These are phyloP conservation scores for Corvus cornix DNA, from an alignment of 2,113 vertebrate species.

Conservation along the genomic window DNA sequence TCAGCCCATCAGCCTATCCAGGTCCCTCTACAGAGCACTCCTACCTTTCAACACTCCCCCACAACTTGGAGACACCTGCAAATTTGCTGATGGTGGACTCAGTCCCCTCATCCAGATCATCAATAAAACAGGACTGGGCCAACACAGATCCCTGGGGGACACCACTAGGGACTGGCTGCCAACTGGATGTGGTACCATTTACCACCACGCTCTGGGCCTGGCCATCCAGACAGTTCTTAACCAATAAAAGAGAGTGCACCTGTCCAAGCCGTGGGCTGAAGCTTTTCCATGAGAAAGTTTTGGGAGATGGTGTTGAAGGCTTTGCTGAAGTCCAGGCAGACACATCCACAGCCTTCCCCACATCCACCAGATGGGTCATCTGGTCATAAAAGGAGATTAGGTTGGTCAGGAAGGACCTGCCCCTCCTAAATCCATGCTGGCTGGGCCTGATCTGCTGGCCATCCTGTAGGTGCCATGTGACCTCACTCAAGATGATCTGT, in stretches of 20 bases:
- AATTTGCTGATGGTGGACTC: background rate
- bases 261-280: fast-evolving
- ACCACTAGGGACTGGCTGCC: too few relatives aligned
- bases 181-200: background rate
- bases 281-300: background rate
- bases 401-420: background rate
- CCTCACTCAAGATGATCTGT: background rate
- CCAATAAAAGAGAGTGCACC: background rate
- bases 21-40: background rate
- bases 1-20: background rate
- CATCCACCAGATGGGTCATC: too few relatives aligned
- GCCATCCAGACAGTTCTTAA: background rate
- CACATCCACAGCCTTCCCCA: background rate
- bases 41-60: background rate
- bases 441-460: fast-evolving
- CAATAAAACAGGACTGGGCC: background rate
- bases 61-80: background rate
- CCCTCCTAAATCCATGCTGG: background rate
- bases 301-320: background rate
- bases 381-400: background rate
- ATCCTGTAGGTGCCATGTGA: fast-evolving
- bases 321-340: background rate
- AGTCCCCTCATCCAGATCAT: background rate
- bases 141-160: background rate
- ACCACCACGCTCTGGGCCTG: fast-evolving